Conservation (phyloP, 2,113 vertebrate genomes). For the Zeus faber region DNA sequence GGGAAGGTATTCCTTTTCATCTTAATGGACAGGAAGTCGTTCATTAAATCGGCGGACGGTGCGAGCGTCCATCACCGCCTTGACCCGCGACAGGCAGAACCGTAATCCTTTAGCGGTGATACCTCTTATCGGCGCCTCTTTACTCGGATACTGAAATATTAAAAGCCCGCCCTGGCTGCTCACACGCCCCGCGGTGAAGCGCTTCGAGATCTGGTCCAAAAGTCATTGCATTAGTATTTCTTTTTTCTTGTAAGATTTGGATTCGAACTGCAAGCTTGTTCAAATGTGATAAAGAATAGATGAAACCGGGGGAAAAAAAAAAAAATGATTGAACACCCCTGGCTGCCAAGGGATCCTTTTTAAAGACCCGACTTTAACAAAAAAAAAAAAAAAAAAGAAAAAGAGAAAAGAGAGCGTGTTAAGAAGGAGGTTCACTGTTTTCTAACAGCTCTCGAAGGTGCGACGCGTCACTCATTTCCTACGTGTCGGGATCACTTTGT, state of each 20-base stretch:
- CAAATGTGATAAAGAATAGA: constrained; percentile 65
- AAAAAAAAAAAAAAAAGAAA: too few species aligned
- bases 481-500: too few species aligned
- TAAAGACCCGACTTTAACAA: too few species aligned
- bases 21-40: constrained; percentile 81
- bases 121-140: constrained; percentile 53
- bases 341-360: too few species aligned
- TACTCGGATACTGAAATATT: constrained; percentile 76
- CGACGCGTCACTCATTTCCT: too few species aligned
- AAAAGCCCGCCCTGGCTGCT: constrained; percentile 71
- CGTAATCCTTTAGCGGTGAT: constrained; percentile 71
- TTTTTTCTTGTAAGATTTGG: constrained; percentile 55
- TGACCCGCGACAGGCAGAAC: constrained; percentile 75
- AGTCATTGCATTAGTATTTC: constrained; percentile 33
- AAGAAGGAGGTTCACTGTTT: too few species aligned
- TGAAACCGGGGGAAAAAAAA: too few species aligned
- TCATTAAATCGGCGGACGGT: constrained; percentile 69
- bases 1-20: constrained; percentile 71
- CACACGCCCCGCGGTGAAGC: constrained; percentile 56
- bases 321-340: too few species aligned
- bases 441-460: too few species aligned
- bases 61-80: constrained; percentile 63
- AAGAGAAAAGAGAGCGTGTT: too few species aligned
- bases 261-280: constrained; percentile 53
- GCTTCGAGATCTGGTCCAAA: constrained; percentile 55